phyloP scores from a whole-genome alignment of 1,140 invertebrate species.

The Parasteatoda tepidariorum region DNA sequence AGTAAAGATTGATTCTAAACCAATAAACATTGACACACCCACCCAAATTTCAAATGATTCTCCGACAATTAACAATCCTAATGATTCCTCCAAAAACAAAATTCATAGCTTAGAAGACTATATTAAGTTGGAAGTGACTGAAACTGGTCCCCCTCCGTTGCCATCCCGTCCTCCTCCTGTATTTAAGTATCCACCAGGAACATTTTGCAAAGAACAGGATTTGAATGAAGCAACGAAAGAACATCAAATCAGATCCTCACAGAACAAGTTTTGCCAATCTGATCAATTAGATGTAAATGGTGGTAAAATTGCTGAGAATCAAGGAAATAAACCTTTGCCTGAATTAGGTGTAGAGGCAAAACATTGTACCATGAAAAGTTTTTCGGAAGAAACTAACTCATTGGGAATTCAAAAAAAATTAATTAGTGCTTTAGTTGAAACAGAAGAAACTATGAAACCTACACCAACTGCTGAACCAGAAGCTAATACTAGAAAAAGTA shows the following conservation, averaged over 20 bases:
- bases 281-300: neutral
- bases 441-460: too few species aligned
- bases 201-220: neutral
- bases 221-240: neutral
- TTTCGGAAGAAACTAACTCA: neutral
- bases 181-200: constrained; percentile 14
- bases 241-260: neutral
- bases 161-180: constrained; percentile 20
- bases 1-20: neutral
- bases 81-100: neutral
- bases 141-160: neutral
- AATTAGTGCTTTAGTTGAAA: too few species aligned
- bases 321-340: neutral
- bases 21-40: neutral
- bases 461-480: too few species aligned
- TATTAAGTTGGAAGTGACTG: neutral
- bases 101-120: neutral
- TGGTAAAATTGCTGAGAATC: too few species aligned
- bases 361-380: neutral
- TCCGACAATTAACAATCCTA: neutral
- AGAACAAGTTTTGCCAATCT: neutral
- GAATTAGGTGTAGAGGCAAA: neutral
- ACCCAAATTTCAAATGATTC: neutral
- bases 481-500: neutral
- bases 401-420: too few species aligned